Conservation (phyloP, 2,113 vertebrate genomes). For the Nyctibius bracteatus region DNA sequence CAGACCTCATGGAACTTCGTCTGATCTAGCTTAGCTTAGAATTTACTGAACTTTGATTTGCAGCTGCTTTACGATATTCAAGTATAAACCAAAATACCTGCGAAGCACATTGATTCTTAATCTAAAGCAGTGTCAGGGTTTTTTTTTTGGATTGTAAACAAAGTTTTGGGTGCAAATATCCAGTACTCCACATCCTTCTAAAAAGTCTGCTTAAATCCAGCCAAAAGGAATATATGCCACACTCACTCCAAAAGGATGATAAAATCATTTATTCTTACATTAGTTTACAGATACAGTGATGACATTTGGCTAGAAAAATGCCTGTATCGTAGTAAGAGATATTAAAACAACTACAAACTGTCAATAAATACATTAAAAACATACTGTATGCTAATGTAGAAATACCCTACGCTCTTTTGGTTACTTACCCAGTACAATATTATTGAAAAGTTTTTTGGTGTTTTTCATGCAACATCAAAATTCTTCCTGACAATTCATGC, state of each 20-base stretch:
- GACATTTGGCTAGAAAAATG: neutral
- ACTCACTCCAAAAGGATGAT: neutral
- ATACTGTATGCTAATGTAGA: neutral
- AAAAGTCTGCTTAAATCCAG: neutral
- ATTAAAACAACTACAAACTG: neutral
- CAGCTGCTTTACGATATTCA: neutral
- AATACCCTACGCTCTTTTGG: neutral
- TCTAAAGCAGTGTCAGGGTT: neutral
- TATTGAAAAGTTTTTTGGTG: slow-evolving; percentile 1
- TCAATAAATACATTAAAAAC: slow-evolving; percentile 37
- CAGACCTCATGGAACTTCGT: rapidly evolving
- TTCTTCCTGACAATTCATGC: slow-evolving; percentile 3
- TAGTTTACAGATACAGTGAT: neutral
- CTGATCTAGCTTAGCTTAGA: neutral
- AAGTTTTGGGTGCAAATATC: neutral
- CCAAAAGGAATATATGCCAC: neutral
- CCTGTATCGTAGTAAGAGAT: neutral
- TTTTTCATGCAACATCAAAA: slow-evolving; percentile 48
- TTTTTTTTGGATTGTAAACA: neutral
- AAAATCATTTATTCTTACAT: slow-evolving; percentile 30
- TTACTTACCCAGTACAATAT: neutral
- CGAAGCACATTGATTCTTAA: neutral
- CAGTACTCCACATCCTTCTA: neutral
- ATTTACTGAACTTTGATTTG: neutral
- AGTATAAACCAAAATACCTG: neutral